phyloP scores from a whole-genome alignment of 2,888 invertebrate species.

The Ophraella communa region DNA sequence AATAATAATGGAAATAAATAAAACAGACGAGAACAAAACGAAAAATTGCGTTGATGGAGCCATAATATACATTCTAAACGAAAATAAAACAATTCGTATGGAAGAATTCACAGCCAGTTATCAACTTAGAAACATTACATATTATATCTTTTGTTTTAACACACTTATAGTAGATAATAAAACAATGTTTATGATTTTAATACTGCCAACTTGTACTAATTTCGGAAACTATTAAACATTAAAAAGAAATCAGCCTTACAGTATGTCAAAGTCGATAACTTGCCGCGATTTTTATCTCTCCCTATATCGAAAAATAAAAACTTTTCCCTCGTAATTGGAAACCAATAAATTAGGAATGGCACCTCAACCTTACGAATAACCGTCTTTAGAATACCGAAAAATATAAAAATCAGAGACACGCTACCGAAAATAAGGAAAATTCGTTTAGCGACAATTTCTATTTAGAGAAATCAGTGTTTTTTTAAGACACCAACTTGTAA shows the following conservation, averaged over 20 bases:
- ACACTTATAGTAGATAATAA: not conserved
- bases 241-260: not conserved
- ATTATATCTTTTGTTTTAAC: not conserved
- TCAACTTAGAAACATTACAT: not conserved
- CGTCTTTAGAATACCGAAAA: constrained; percentile 2
- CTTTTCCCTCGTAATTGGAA: not conserved
- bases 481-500: constrained; percentile 19
- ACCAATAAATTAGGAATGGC: constrained; percentile 16
- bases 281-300: not conserved
- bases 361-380: constrained; percentile 2
- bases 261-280: not conserved
- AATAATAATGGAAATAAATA: not conserved
- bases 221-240: no score
- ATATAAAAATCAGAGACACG: not conserved
- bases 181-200: not conserved
- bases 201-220: not conserved
- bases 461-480: not conserved
- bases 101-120: not conserved
- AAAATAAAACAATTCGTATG: not conserved
- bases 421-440: not conserved
- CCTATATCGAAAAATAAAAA: not conserved
- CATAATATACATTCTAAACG: not conserved
- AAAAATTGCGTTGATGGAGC: not conserved
- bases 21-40: not conserved
- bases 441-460: not conserved